These are phyloP conservation scores for Montipora sp. DNA, from an alignment of 64 coral and sea anemone genomes.

Conservation along the genomic window DNA sequence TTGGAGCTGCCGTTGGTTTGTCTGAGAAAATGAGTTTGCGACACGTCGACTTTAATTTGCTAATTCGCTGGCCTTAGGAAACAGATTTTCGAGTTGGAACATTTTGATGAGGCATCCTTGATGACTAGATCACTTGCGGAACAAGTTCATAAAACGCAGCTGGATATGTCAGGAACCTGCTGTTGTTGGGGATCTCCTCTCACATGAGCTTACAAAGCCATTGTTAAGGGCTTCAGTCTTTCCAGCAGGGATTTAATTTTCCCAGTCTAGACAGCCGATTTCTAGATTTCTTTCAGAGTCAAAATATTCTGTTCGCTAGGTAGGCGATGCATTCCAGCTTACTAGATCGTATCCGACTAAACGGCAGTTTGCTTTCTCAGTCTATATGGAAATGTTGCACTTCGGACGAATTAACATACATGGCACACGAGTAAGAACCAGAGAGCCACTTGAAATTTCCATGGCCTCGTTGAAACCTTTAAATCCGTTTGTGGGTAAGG, in stretches of 20 bases:
- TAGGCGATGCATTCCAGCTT: too few relatives aligned
- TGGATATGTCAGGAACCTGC: background rate
- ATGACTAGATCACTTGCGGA: background rate
- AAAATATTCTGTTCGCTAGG: too few relatives aligned
- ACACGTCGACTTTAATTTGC: background rate
- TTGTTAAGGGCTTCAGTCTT: background rate
- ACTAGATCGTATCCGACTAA: too few relatives aligned
- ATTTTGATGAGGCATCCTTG: background rate
- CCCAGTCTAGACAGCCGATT: background rate
- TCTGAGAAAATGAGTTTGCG: background rate
- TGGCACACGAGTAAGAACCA: too few relatives aligned
- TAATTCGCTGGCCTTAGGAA: background rate
- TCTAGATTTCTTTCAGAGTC: background rate
- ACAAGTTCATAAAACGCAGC: background rate
- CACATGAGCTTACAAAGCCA: background rate
- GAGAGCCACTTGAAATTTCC: too few relatives aligned
- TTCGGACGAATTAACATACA: too few relatives aligned
- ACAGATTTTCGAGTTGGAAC: background rate
- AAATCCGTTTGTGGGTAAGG: too few relatives aligned
- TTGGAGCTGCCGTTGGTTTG: background rate
- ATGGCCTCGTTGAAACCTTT: too few relatives aligned
- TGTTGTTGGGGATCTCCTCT: background rate
- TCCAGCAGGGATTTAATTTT: slow-evolving; percentile 18
- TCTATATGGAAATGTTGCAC: too few relatives aligned
- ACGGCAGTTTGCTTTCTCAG: too few relatives aligned